Evolutionary conservation across 2,888 invertebrate genomes (phyloP), one percentile per base, ranked within the genome.

Genomic region (Acholoe squamosa): DNA sequence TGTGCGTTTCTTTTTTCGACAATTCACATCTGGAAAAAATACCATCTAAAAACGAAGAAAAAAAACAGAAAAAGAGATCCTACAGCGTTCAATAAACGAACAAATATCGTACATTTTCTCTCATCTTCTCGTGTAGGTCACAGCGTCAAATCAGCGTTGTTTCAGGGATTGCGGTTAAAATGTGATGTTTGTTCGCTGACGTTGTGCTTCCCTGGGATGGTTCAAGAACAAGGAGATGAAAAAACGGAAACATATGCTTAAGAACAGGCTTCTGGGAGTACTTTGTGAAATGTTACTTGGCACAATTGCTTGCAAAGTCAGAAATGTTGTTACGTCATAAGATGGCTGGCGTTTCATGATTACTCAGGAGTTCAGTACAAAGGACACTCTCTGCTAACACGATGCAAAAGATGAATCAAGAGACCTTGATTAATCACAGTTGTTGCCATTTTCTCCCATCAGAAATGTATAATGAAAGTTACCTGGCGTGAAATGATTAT

Each of bases 141-240:
- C 14, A 51, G 86, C 25, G 52, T 54, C 0, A 25, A 16, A 25
- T 16, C 22, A 5, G 52, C 14, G 52, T 51, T 22, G 52, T 84
- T 25, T 33, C 33, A 25, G 54, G 31, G 86, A 33, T 43, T 43
- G 43, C 28, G 86, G 56, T n/a, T 54, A 86, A 86, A 86, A 54
- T 86, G 86, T 86, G 86, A 86, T 10, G 28, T 54, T 86, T 86
- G 86, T 86, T 86, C 86, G 86, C 86, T 86, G 86, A 86, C 86
- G 86, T 86, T 86, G 54, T 86, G 86, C 86, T 86, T 86, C 86
- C 86, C 86, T 86, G 86, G 86, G 86, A 86, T 54, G 86, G 86
- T 86, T 86, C 86, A 86, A 86, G 86, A 56, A 86, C 86, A 86
- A 86, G 86, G 56, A 86, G 86, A 54, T 14, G 52, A 80, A 34